Conservation (phyloP, 1,140 invertebrate species). For the Drosophila pandora region DNA sequence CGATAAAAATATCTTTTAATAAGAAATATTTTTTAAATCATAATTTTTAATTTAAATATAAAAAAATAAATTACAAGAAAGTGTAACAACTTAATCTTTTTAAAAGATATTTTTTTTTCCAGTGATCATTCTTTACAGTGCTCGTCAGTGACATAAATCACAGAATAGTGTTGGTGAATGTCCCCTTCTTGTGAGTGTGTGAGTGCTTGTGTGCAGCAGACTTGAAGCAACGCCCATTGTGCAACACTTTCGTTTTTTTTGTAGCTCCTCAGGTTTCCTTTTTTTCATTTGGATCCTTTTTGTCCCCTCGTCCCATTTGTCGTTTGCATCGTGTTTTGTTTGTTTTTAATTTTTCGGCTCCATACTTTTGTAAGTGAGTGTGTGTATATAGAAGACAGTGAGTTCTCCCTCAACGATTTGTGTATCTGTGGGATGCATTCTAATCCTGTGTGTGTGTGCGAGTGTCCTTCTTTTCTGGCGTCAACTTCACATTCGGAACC, state of each 20-base stretch:
- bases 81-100: not conserved
- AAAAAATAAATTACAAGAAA: not conserved
- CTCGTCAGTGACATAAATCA: conserved; percentile 73
- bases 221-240: conserved; percentile 78
- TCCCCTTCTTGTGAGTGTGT: conserved; percentile 15
- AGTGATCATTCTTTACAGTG: conserved; percentile 37
- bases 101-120: conserved; percentile 13
- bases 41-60: not conserved
- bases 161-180: conserved; percentile 49
- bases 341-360: conserved; percentile 71
- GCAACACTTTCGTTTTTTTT: conserved; percentile 79
- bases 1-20: not conserved
- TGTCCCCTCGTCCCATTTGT: conserved; percentile 49
- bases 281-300: conserved; percentile 17
- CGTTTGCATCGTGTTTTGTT: conserved; percentile 68
- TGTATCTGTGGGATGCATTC: conserved; percentile 30
- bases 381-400: not conserved
- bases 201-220: conserved; percentile 34
- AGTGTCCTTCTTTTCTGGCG: conserved; percentile 48
- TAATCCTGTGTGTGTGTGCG: conserved; percentile 18
- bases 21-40: not conserved
- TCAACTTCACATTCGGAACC: conserved; percentile 74
- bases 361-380: conserved; percentile 2
- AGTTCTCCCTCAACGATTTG: conserved; percentile 32
- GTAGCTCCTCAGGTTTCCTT: conserved; percentile 20